A percentile compares a stretch with the other conserved stretches of the same genome.
These are phyloP conservation scores for Hylia prasina DNA, from an alignment of 2,113 vertebrate species.

Conservation along the genomic window DNA sequence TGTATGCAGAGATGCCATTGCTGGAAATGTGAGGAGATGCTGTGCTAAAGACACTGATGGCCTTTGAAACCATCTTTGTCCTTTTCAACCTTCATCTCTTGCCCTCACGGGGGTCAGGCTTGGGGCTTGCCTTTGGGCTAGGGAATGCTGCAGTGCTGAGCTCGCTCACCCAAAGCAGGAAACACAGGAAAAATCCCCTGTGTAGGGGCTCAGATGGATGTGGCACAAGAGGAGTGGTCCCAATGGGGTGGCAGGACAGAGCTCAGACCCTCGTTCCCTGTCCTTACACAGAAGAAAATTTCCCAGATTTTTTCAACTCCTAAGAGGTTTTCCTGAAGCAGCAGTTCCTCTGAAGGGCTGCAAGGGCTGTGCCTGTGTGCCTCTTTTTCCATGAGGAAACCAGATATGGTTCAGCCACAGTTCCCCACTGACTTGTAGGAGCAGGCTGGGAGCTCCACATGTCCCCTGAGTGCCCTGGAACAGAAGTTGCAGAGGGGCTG, in stretches of 20 bases:
- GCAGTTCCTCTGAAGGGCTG: background rate
- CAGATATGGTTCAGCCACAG: background rate
- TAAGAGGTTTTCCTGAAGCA: background rate
- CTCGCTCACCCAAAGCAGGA: background rate
- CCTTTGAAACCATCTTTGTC: background rate
- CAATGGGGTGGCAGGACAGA: background rate
- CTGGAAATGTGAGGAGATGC: background rate
- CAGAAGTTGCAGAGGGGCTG: background rate
- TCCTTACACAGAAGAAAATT: background rate
- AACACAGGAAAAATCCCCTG: fast-evolving
- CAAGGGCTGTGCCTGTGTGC: background rate
- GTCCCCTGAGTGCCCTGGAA: background rate
- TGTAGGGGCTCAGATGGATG: background rate
- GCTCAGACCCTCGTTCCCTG: fast-evolving
- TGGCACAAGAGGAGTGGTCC: background rate
- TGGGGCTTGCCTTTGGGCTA: background rate
- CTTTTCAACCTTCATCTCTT: background rate
- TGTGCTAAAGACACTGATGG: background rate
- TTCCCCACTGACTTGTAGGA: background rate
- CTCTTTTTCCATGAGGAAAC: background rate
- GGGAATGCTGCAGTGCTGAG: background rate
- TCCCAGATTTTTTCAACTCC: background rate
- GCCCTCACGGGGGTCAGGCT: fast-evolving
- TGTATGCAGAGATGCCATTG: background rate
- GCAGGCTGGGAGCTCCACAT: background rate